Conservation (phyloP, 53 echinoderm and acorn worm species). For the Paracentrotus lividus region DNA sequence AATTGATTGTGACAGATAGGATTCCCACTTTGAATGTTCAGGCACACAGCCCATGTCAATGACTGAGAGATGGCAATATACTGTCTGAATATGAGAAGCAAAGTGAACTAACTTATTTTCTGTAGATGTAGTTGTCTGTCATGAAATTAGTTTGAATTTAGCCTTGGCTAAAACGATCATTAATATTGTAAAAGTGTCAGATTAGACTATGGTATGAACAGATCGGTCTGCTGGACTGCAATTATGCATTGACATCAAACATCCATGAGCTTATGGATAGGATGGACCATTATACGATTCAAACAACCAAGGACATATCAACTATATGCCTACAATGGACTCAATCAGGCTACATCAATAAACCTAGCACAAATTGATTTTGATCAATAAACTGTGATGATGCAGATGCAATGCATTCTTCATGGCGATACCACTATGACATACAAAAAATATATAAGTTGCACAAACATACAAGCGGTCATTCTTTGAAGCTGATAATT, state of each 20-base stretch:
- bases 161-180: neutral
- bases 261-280: constrained; percentile 8
- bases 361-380: neutral
- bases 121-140: neutral
- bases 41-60: neutral
- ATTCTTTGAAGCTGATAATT: neutral
- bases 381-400: constrained; percentile 38
- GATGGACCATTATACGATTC: neutral
- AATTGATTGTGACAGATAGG: constrained; percentile 52
- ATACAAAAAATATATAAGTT: neutral
- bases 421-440: too few relatives aligned
- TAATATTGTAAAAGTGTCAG: neutral
- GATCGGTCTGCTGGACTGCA: neutral
- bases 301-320: constrained; percentile 34
- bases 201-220: neutral
- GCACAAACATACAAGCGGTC: neutral
- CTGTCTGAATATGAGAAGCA: neutral
- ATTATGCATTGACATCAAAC: neutral
- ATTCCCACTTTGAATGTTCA: neutral
- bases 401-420: neutral
- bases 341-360: constrained; percentile 47
- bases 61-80: neutral
- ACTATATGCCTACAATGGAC: constrained; percentile 35
- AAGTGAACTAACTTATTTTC: neutral
- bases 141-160: neutral